These are phyloP conservation scores for Allolobophora icterica DNA, from an alignment of 2,888 invertebrate species.

Conservation along the genomic window DNA sequence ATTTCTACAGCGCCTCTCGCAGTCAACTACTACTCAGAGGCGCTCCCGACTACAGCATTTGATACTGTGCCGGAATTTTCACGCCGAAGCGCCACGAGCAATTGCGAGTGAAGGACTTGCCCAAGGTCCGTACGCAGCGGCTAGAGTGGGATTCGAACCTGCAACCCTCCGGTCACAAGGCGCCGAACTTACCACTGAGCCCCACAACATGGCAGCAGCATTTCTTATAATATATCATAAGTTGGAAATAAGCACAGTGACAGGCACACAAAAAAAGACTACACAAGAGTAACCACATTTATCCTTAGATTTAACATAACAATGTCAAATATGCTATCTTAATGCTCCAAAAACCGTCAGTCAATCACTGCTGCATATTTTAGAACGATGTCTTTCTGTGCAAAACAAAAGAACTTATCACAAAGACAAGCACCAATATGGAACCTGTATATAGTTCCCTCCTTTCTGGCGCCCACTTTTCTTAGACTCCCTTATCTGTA, in stretches of 20 bases:
- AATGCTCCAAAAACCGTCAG: not conserved
- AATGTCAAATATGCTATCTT: not conserved
- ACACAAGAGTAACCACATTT: not conserved
- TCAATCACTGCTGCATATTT: not conserved
- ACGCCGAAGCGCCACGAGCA: no score
- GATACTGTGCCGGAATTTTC: no score
- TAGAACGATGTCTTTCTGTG: not conserved
- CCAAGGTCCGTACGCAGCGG: no score
- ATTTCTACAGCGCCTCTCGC: no score
- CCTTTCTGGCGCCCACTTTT: not conserved
- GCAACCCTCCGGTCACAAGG: no score
- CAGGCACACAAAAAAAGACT: not conserved
- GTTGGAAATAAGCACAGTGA: not conserved
- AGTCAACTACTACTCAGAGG: no score
- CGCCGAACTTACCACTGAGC: no score
- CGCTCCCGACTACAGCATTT: no score
- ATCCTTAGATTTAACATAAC: not conserved
- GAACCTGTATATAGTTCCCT: not conserved
- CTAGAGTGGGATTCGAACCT: no score
- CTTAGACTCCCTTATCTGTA: no score
- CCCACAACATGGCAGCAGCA: not conserved
- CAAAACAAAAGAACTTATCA: not conserved
- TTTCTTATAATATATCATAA: no score
- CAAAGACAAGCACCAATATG: constrained; percentile 6
- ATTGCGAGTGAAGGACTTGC: no score